These are phyloP conservation scores for Donacobius atricapilla DNA, from an alignment of 2,113 vertebrate genomes.

Conservation along the genomic window DNA sequence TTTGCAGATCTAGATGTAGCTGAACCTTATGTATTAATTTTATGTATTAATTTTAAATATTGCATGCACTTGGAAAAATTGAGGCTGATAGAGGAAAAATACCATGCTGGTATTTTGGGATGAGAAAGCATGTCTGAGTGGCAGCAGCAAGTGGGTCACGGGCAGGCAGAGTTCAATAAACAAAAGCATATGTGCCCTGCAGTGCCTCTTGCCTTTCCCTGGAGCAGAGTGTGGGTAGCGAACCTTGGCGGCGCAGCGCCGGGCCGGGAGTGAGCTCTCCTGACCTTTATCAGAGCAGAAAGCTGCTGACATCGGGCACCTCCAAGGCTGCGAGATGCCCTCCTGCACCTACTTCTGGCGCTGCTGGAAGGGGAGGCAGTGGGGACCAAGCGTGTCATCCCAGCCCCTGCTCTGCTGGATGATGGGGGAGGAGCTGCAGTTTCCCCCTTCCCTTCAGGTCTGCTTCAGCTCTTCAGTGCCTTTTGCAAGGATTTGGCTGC, in stretches of 20 bases:
- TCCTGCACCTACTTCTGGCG: background rate
- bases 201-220: constrained; percentile 36
- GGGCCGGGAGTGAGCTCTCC: background rate
- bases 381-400: background rate
- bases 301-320: background rate
- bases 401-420: background rate
- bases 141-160: constrained; percentile 38
- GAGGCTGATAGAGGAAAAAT: background rate
- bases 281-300: constrained; percentile 36
- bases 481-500: background rate
- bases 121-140: background rate
- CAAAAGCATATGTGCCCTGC: constrained; percentile 46
- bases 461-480: background rate
- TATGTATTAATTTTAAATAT: background rate
- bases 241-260: background rate
- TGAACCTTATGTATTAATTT: background rate
- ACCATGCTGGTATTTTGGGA: background rate
- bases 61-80: background rate
- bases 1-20: background rate
- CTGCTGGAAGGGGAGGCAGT: background rate
- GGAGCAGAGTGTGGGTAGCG: background rate
- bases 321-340: background rate
- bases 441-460: background rate
- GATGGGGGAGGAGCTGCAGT: background rate
- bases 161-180: constrained; percentile 49